Conservation (phyloP, 35 echinoderm and acorn worm genomes). For the Heliocidaris erythrogramma region DNA sequence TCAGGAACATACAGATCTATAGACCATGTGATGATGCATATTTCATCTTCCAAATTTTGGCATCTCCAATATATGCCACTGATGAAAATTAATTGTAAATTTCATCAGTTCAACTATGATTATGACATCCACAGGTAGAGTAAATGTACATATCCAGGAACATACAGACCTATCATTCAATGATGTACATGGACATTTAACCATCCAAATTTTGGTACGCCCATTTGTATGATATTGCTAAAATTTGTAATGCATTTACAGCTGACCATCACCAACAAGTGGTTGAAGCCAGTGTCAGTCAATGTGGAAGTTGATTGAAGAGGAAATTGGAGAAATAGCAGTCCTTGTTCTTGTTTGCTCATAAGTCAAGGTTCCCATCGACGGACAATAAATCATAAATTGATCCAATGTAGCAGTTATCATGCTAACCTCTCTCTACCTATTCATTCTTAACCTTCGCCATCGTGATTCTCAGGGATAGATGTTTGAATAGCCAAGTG, state of each 20-base stretch:
- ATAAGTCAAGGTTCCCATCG: background rate
- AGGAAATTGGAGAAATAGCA: slow-evolving; percentile 5
- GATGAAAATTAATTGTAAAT: no score
- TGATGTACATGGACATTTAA: background rate
- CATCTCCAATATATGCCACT: no score
- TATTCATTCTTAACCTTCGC: background rate
- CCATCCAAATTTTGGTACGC: background rate
- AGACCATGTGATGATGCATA: no score
- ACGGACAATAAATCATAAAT: slow-evolving; percentile 13
- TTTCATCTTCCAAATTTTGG: no score
- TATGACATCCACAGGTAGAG: background rate
- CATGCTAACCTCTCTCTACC: background rate
- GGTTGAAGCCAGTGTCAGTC: background rate
- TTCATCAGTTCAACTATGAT: background rate
- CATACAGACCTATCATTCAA: background rate
- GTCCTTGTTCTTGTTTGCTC: background rate
- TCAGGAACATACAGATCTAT: no score
- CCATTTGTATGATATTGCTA: background rate
- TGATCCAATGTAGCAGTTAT: background rate
- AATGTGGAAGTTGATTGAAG: background rate
- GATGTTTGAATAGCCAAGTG: background rate
- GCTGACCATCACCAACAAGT: background rate
- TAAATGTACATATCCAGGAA: background rate
- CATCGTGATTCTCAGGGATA: background rate
- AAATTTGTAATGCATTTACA: background rate